Conservation (phyloP, 2,888 invertebrate genomes). For the Piscicola geometra region DNA sequence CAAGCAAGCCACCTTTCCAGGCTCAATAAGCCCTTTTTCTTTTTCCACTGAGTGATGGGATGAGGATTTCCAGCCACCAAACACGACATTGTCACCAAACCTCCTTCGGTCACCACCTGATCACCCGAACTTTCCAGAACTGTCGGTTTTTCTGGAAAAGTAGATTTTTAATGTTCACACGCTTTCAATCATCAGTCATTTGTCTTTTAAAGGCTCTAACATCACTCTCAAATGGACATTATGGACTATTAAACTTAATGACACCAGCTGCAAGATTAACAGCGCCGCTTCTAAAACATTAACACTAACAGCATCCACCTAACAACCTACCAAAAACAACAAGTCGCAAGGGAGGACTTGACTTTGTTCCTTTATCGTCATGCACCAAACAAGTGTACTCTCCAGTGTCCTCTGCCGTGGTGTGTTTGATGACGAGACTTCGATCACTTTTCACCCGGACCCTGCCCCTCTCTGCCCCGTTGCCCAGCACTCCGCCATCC, state of each 20-base stretch:
- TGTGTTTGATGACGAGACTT: slow-evolving; percentile 14
- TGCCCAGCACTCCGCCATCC: neutral
- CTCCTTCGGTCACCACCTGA: neutral
- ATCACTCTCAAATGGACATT: too few relatives aligned
- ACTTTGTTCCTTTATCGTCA: neutral
- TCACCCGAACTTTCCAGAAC: slow-evolving; percentile 8
- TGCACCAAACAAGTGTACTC: slow-evolving; percentile 16
- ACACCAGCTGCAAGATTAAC: neutral
- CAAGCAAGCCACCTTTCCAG: slow-evolving; percentile 46
- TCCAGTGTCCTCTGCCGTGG: neutral
- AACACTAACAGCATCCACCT: neutral
- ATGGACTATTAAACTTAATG: too few relatives aligned
- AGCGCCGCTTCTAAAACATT: neutral
- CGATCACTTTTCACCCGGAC: slow-evolving; percentile 12
- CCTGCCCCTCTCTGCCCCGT: neutral
- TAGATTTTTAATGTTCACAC: too few relatives aligned
- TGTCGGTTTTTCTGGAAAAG: slow-evolving; percentile 13
- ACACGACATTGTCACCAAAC: slow-evolving; percentile 38
- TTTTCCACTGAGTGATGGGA: slow-evolving; percentile 44
- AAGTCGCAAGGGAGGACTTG: slow-evolving; percentile 6
- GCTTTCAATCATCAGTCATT: too few relatives aligned
- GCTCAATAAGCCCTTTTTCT: slow-evolving; percentile 40
- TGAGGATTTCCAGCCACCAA: slow-evolving; percentile 43
- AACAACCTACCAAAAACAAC: slow-evolving; percentile 24
- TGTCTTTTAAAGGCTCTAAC: too few relatives aligned